These are phyloP conservation scores for Sarcophaga bullata DNA, from an alignment of 1,140 invertebrate genomes.

Conservation along the genomic window DNA sequence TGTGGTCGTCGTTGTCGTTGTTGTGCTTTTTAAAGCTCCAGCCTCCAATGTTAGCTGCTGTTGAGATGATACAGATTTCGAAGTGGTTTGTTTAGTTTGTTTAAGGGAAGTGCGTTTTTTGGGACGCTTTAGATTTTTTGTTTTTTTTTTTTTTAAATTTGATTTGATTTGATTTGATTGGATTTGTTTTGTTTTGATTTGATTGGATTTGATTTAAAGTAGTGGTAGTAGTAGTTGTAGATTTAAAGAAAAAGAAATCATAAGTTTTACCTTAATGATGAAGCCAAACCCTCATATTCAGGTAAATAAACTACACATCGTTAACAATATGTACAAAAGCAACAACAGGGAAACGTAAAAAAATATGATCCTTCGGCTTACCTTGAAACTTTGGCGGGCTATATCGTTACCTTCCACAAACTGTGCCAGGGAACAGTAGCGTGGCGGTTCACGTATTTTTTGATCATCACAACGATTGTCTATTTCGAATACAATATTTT, in stretches of 20 bases:
- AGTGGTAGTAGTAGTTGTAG: neutral
- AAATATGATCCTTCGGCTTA: constrained; percentile 47
- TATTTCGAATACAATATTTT: constrained; percentile 74
- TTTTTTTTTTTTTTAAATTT: neutral
- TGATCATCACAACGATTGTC: constrained; percentile 69
- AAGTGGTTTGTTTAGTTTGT: constrained; percentile 54
- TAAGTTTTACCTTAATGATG: constrained; percentile 23
- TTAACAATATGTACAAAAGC: neutral
- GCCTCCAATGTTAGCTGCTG: constrained; percentile 59
- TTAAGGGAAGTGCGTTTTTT: constrained; percentile 63
- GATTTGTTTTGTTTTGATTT: too few relatives aligned
- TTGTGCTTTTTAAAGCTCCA: neutral
- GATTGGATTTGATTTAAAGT: too few relatives aligned
- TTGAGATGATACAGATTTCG: constrained; percentile 60
- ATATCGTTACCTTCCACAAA: constrained; percentile 75
- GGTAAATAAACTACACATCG: constrained; percentile 15
- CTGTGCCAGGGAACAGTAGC: constrained; percentile 73
- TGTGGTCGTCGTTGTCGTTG: constrained; percentile 11
- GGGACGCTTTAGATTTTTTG: constrained; percentile 52
- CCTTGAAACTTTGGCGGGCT: constrained; percentile 78
- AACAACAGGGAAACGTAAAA: neutral
- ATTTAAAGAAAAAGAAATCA: constrained; percentile 30
- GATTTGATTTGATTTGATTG: too few relatives aligned
- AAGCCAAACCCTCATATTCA: constrained; percentile 21
- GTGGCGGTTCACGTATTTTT: constrained; percentile 69